These are phyloP conservation scores for Caenorhabditis latens DNA, from an alignment of 1,140 invertebrate species.

Conservation along the genomic window DNA sequence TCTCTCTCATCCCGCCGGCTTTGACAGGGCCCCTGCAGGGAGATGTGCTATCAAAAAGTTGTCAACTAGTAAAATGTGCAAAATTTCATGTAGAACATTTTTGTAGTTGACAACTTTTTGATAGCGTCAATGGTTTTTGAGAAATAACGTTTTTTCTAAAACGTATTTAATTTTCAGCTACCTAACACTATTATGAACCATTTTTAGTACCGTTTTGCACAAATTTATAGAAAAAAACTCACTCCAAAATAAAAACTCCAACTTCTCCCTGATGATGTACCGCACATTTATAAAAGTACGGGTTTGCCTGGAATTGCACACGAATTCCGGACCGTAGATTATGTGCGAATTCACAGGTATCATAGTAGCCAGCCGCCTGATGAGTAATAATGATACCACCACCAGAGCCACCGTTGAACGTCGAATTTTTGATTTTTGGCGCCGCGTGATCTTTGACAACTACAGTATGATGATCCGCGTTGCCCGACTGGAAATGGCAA, in stretches of 20 bases:
- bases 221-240: constrained; percentile 9
- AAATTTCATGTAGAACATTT: not conserved
- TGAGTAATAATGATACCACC: constrained; percentile 34
- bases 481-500: constrained; percentile 27
- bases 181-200: no score
- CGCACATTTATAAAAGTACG: not conserved
- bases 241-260: constrained; percentile 33
- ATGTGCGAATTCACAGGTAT: constrained; percentile 13
- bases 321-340: constrained; percentile 19
- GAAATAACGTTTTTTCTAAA: no score
- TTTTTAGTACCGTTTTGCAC: no score
- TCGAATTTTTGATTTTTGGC: not conserved
- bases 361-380: not conserved
- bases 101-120: not conserved
- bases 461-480: constrained; percentile 41
- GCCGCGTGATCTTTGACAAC: constrained; percentile 32
- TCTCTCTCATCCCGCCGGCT: no score
- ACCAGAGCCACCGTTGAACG: not conserved
- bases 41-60: not conserved
- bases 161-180: no score
- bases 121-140: not conserved
- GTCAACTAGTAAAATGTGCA: not conserved
- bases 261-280: constrained; percentile 29
- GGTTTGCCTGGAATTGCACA: constrained; percentile 27
- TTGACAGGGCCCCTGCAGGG: no score